Conservation (phyloP, 2,888 invertebrate genomes). For the Orthosia gracilis region DNA sequence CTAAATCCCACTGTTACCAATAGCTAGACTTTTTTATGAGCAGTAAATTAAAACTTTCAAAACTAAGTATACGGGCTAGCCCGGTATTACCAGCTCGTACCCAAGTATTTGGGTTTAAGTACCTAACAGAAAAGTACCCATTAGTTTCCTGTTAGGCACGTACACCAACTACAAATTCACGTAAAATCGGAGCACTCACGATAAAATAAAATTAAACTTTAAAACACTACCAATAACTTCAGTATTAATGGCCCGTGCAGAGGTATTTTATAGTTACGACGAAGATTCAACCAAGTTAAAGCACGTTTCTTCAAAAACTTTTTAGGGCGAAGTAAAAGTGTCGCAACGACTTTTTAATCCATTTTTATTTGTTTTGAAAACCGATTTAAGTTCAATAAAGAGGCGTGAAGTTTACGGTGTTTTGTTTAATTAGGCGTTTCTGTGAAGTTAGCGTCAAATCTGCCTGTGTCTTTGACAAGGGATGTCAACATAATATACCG, state of each 20-base stretch:
- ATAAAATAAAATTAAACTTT: slow-evolving; percentile 51
- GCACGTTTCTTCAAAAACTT: slow-evolving; percentile 68
- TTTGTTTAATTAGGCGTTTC: slow-evolving; percentile 42
- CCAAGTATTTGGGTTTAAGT: no score
- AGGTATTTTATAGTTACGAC: slow-evolving; percentile 66
- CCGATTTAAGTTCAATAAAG: slow-evolving; percentile 66
- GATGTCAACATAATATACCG: slow-evolving; percentile 11
- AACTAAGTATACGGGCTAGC: neutral
- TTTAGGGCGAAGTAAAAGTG: slow-evolving; percentile 70
- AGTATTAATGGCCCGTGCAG: slow-evolving; percentile 58
- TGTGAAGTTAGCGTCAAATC: slow-evolving; percentile 16
- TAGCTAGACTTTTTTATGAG: neutral
- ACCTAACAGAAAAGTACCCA: no score
- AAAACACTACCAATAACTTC: slow-evolving; percentile 39
- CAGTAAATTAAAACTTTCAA: neutral
- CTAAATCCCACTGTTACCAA: neutral
- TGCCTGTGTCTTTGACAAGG: slow-evolving; percentile 20
- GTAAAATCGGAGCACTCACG: slow-evolving; percentile 19
- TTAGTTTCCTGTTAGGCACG: neutral
- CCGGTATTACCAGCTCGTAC: neutral
- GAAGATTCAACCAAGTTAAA: slow-evolving; percentile 61
- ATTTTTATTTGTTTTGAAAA: slow-evolving; percentile 69
- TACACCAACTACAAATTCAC: neutral
- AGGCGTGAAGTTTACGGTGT: slow-evolving; percentile 33
- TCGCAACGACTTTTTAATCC: slow-evolving; percentile 71